Percentiles rank a stretch among this genome's conserved stretches.
Conservation (phyloP, 2,888 invertebrate genomes). For the Tribolium freemani region DNA sequence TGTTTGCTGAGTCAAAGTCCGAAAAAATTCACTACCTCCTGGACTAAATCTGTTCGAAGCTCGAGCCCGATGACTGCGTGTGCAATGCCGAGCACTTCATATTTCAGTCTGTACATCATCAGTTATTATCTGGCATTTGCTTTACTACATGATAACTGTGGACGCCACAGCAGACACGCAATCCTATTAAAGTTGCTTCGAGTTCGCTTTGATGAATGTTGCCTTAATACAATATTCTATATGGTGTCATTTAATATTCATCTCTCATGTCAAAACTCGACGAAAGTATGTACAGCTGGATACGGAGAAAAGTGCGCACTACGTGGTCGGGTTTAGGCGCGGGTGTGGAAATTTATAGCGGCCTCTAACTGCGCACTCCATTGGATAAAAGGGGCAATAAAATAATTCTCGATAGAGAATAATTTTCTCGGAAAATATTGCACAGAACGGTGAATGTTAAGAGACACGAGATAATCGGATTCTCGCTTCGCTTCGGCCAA, state of each 20-base stretch:
- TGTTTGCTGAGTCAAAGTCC: too few relatives aligned
- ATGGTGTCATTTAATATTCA: slow-evolving; percentile 40
- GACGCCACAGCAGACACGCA: slow-evolving; percentile 43
- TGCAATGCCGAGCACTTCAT: slow-evolving; percentile 41
- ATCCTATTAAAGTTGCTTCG: slow-evolving; percentile 41
- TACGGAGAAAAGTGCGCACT: not conserved
- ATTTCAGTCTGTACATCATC: slow-evolving; percentile 43
- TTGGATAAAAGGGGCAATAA: not conserved
- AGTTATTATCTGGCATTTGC: slow-evolving; percentile 43
- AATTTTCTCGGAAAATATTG: not conserved
- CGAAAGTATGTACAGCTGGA: not conserved
- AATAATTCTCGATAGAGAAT: not conserved
- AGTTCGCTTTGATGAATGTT: slow-evolving; percentile 43
- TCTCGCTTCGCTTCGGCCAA: too few relatives aligned
- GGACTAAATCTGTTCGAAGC: too few relatives aligned
- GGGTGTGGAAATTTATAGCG: not conserved
- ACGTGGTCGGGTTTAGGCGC: not conserved
- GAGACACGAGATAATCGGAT: too few relatives aligned
- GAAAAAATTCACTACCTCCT: too few relatives aligned
- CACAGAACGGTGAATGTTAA: too few relatives aligned
- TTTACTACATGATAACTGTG: slow-evolving; percentile 39
- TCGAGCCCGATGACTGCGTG: slow-evolving; percentile 5
- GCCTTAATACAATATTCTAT: slow-evolving; percentile 43
- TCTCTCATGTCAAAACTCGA: slow-evolving; percentile 23
- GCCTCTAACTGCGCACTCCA: not conserved